Conservation (phyloP, 2,113 vertebrate genomes). For the Hyperopisus bebe region DNA sequence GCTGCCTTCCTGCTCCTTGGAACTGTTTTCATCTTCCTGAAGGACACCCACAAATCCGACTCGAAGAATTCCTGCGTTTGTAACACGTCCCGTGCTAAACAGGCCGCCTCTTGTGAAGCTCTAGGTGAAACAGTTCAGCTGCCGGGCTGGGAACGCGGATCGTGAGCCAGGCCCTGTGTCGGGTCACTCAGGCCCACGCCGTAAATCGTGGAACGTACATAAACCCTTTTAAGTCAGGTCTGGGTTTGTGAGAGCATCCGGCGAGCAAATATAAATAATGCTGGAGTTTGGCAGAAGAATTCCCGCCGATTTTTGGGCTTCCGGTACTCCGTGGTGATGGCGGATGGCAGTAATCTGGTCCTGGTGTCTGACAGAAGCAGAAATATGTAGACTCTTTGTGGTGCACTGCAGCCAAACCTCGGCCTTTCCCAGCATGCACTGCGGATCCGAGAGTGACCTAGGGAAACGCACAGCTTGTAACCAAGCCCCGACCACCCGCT, state of each 20-base stretch:
- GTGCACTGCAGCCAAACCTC: neutral
- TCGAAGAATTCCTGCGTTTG: neutral
- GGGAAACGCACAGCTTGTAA: neutral
- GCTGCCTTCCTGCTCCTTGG: conserved; percentile 10
- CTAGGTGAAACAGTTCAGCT: neutral
- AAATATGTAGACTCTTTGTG: neutral
- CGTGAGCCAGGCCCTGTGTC: neutral
- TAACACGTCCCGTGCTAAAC: neutral
- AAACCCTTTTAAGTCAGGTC: neutral
- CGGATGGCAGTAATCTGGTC: neutral
- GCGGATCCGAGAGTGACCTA: neutral
- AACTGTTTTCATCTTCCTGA: conserved; percentile 15
- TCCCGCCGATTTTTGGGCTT: neutral
- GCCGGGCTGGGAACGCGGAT: neutral
- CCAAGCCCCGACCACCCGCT: neutral
- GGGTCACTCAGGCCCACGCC: neutral
- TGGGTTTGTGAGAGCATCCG: neutral
- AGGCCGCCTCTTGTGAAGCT: neutral
- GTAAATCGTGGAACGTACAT: neutral
- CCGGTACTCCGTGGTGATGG: neutral
- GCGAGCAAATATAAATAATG: neutral
- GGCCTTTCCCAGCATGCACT: neutral
- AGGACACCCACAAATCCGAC: conserved; percentile 8
- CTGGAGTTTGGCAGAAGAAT: neutral
- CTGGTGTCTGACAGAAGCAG: too few relatives aligned